Conservation (phyloP, 1,140 invertebrate genomes). For the Pygmarrhopalites habei region DNA sequence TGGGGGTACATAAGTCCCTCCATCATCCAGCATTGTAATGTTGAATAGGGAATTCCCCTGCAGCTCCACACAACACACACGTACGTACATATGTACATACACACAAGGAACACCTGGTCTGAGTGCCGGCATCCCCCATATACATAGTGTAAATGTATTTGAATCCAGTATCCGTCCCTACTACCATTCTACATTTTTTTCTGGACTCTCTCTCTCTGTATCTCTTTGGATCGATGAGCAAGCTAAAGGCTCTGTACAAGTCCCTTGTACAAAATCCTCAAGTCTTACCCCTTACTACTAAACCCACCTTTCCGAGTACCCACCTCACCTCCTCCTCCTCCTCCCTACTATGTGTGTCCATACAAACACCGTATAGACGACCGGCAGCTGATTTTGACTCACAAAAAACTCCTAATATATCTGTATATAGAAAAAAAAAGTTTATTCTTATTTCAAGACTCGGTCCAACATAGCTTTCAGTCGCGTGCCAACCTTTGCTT, state of each 20-base stretch:
- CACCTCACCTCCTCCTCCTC: too few relatives aligned
- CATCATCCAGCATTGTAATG: not conserved
- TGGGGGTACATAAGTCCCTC: not conserved
- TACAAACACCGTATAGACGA: constrained; percentile 4
- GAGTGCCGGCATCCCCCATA: constrained; percentile 3
- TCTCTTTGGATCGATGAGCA: constrained; percentile 3
- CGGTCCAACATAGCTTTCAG: constrained; percentile 21
- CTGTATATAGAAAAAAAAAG: constrained; percentile 10
- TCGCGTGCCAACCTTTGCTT: constrained; percentile 28
- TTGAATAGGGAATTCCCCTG: constrained; percentile 1
- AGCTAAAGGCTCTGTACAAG: too few relatives aligned
- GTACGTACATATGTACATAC: too few relatives aligned
- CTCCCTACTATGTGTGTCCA: constrained; percentile 5
- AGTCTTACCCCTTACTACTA: too few relatives aligned
- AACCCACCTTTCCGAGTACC: too few relatives aligned
- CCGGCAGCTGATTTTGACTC: constrained; percentile 31
- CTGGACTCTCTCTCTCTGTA: too few relatives aligned
- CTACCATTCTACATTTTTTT: too few relatives aligned
- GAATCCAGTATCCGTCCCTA: too few relatives aligned
- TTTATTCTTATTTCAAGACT: constrained; percentile 21
- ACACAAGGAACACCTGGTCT: constrained; percentile 16
- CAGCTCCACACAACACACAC: not conserved
- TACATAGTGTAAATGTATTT: too few relatives aligned
- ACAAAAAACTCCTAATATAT: constrained; percentile 13
- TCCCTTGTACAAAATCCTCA: too few relatives aligned